Percentiles rank a stretch among this genome's conserved stretches.
Evolutionary conservation across 2,797 vertebrate genomes (phyloP).

Genomic region (Megalops cyprinoides): DNA sequence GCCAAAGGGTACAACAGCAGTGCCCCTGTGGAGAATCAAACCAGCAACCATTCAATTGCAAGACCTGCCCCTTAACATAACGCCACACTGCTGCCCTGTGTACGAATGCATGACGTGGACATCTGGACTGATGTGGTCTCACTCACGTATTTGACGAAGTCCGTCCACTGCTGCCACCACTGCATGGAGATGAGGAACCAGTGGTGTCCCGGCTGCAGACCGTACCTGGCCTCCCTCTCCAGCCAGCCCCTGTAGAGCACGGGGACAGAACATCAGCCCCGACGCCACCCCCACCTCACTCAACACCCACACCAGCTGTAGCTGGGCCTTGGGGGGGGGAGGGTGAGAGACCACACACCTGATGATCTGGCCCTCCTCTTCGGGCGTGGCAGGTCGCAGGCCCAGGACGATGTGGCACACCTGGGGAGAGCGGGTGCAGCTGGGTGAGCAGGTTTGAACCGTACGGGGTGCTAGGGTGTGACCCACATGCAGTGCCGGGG

Average conservation of each 20-base stretch:
- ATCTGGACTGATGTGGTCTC: too few relatives aligned
- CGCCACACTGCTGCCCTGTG: too few relatives aligned
- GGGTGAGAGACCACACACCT: constrained; percentile 74
- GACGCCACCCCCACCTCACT: neutral
- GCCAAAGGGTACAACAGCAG: too few relatives aligned
- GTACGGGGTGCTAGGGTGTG: too few relatives aligned
- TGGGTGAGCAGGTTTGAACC: too few relatives aligned
- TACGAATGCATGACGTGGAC: too few relatives aligned
- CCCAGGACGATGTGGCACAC: constrained; percentile 97
- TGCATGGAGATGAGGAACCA: constrained; percentile 98
- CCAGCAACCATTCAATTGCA: too few relatives aligned
- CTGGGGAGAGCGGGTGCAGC: constrained; percentile 74
- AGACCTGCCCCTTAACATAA: too few relatives aligned
- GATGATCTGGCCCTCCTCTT: constrained; percentile 97
- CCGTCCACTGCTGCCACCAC: constrained; percentile 99
- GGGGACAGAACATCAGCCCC: constrained; percentile 31
- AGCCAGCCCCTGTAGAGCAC: constrained; percentile 85
- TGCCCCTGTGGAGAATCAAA: too few relatives aligned
- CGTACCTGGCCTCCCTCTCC: constrained; percentile 94
- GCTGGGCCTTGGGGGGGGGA: neutral
- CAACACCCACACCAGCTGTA: neutral
- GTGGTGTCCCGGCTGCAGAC: constrained; percentile 89
- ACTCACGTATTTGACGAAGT: constrained; percentile 98
- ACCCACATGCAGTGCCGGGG: too few relatives aligned
- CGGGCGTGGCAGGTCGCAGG: constrained; percentile 90